Percentiles rank a stretch among this genome's conserved stretches.
Conservation (phyloP, 1,140 invertebrate species). For the Amphibalanus amphitrite region DNA sequence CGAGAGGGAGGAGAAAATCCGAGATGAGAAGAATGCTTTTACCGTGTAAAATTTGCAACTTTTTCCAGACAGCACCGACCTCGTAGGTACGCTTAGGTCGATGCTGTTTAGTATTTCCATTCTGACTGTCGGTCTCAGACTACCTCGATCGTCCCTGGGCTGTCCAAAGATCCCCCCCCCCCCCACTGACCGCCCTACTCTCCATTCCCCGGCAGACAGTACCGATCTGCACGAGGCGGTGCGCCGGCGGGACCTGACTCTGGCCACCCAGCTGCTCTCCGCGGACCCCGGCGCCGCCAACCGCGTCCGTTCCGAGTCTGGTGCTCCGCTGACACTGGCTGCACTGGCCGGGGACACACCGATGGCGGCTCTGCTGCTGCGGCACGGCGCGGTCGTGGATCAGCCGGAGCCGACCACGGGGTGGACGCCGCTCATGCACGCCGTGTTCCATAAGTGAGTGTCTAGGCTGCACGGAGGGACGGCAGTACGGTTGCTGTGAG, state of each 20-base stretch:
- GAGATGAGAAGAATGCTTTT: too few relatives aligned
- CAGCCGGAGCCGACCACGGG: slow-evolving; percentile 27
- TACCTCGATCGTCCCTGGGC: too few relatives aligned
- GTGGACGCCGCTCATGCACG: slow-evolving; percentile 32
- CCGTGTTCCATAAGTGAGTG: slow-evolving; percentile 24
- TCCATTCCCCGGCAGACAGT: slow-evolving; percentile 6
- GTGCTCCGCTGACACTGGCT: slow-evolving; percentile 25
- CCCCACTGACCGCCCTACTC: too few relatives aligned
- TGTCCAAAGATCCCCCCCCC: too few relatives aligned
- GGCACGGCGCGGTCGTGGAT: slow-evolving; percentile 25
- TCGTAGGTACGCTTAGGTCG: too few relatives aligned
- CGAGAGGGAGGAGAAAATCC: too few relatives aligned
- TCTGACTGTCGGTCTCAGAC: too few relatives aligned
- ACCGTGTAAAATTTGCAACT: too few relatives aligned
- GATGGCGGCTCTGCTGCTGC: slow-evolving; percentile 23
- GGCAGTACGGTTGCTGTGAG: too few relatives aligned
- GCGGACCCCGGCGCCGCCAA: slow-evolving; percentile 23
- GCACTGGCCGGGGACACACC: slow-evolving; percentile 26
- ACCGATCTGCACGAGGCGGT: slow-evolving; percentile 18
- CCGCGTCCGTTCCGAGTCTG: slow-evolving; percentile 27
- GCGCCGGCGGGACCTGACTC: slow-evolving; percentile 19
- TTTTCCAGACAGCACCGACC: too few relatives aligned
- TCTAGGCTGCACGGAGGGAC: background rate
- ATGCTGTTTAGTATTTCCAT: too few relatives aligned
- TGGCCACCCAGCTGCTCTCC: slow-evolving; percentile 21